Evolutionary conservation across 2,113 vertebrate species (phyloP), one percentile per base, ranked within the genome.

Genomic region (Bubalus kerabau): DNA sequence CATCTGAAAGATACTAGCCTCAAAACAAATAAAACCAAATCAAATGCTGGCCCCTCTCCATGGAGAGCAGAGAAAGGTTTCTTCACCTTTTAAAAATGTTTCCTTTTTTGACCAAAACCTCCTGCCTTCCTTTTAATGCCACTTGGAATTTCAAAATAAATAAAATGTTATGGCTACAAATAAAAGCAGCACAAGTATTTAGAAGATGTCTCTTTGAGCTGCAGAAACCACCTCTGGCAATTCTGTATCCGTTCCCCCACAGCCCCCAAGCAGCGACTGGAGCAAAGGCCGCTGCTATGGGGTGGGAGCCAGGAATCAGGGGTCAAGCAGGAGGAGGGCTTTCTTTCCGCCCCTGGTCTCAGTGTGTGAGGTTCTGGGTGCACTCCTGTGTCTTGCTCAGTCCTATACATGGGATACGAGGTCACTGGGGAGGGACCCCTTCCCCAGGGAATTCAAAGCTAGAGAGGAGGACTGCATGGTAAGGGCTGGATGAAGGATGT

Each of bases 131-230:
- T 74, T 90, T 95, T 80, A 87, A 90, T 13, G 40, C 2, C 59
- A 56, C 59, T 81, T 84, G 36, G 84, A 62, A 87, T 80, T 92
- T 84, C 36, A 87, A 96, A 96, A 90, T 30, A 60, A 96, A 91
- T 12, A 76, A 71, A 88, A 54, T 19, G 5, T 21, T 60, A 86
- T 12, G 19, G n/a, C 71, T 56, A 84, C 95, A 59, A 92, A 17
- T 12, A 48, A 96, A 40, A 71, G n/a, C 19, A 56, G 62, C 6
- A 40, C 46, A 86, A 23, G 24, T 16, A 15, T 36, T 91, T 62
- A 28, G 40, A 82, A 32, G 21, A 36, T 17, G 30, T 12, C n/a
- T 96, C 78, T 52, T 11, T 32, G 30, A 74, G 24, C 15, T 9
- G 46, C 7, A 74, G 43, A 56, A 43, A 43, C n/a, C 84, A 15